Conservation (phyloP, 1,140 invertebrate species). For the Drosophila insularis region DNA sequence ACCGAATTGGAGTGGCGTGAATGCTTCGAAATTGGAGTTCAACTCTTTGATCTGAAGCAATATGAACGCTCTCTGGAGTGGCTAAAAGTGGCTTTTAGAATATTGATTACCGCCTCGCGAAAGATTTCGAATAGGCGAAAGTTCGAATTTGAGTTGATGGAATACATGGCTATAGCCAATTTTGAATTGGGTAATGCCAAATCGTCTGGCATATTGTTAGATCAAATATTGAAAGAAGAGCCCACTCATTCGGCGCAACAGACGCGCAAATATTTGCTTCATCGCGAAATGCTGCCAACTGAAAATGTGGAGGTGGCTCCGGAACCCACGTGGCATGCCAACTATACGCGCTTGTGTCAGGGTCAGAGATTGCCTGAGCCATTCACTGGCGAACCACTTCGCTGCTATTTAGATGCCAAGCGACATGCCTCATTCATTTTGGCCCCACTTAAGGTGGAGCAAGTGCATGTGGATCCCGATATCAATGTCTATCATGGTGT, state of each 20-base stretch:
- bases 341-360: conserved; percentile 62
- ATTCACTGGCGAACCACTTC: conserved; percentile 78
- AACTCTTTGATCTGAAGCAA: conserved; percentile 47
- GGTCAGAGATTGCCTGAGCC: conserved; percentile 35
- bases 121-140: background rate
- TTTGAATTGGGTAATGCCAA: conserved; percentile 53
- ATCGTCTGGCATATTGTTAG: conserved; percentile 15
- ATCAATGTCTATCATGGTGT: conserved; percentile 95
- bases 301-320: background rate
- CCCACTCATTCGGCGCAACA: conserved; percentile 26
- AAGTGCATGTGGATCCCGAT: conserved; percentile 91
- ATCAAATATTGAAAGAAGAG: conserved; percentile 24
- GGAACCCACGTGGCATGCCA: conserved; percentile 24
- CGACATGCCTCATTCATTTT: conserved; percentile 89
- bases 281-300: conserved; percentile 5
- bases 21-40: conserved; percentile 62
- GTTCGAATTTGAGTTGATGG: conserved; percentile 32
- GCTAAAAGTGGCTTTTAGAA: conserved; percentile 35
- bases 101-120: conserved; percentile 11
- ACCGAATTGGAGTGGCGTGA: conserved; percentile 48
- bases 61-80: conserved; percentile 47
- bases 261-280: conserved; percentile 33
- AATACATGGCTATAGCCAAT: conserved; percentile 58
- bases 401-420: conserved; percentile 89
- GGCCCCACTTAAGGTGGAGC: conserved; percentile 95